A percentile compares a stretch with the other conserved stretches of the same genome.
Evolutionary conservation across 2,888 invertebrate species (phyloP).

Genomic region (Meta bourneti): DNA sequence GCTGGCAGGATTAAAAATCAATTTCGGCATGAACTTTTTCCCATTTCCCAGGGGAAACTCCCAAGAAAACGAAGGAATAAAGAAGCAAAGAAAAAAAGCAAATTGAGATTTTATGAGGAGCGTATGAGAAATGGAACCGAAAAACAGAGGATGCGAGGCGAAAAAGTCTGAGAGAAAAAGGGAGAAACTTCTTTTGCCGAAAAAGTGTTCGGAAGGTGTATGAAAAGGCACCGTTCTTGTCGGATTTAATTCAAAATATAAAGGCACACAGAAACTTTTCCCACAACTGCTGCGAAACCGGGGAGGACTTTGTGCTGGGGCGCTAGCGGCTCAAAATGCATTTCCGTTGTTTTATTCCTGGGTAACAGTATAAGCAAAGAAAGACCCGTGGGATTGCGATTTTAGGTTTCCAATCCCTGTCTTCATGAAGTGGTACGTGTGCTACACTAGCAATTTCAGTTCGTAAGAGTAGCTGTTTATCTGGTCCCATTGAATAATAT

Average conservation of each 20-base stretch:
- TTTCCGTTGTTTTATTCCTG: neutral
- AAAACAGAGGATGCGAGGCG: neutral
- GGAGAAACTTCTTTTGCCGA: neutral
- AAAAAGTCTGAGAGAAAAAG: neutral
- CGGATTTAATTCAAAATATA: neutral
- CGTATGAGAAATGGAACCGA: slow-evolving; percentile 8
- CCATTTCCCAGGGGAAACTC: neutral
- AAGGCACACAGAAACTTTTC: neutral
- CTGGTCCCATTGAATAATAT: no score
- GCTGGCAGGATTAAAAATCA: slow-evolving; percentile 40
- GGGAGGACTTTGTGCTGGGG: neutral
- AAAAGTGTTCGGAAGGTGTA: neutral
- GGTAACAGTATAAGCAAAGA: neutral
- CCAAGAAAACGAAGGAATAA: neutral
- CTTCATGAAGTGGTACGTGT: neutral
- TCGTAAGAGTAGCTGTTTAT: no score
- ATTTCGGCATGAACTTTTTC: slow-evolving; percentile 20
- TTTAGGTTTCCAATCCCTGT: neutral
- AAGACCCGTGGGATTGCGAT: neutral
- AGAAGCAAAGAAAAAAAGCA: slow-evolving; percentile 2
- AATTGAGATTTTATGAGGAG: slow-evolving; percentile 51
- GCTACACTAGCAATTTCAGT: neutral
- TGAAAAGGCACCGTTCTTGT: neutral
- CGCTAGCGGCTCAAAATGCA: neutral
- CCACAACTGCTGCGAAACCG: neutral